Conservation (phyloP, 2,113 vertebrate species). For the Crotophaga sulcirostris region DNA sequence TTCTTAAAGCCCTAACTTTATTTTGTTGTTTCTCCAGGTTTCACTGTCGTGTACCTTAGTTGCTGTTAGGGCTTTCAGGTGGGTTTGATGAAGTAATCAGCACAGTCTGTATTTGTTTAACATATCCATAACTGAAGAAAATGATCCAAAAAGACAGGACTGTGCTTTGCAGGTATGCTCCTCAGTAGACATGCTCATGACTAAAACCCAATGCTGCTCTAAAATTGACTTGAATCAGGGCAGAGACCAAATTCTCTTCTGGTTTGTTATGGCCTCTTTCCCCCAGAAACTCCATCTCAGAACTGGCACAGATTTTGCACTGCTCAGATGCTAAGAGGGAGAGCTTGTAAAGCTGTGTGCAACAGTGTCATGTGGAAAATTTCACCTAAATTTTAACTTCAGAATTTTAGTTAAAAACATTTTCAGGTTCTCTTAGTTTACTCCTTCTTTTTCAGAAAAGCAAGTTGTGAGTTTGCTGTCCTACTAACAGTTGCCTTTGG, state of each 20-base stretch:
- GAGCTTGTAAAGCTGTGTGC: not conserved
- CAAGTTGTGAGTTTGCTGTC: not conserved
- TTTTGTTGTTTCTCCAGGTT: not conserved
- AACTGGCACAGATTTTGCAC: not conserved
- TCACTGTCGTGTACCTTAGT: fast-evolving
- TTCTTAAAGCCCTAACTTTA: not conserved
- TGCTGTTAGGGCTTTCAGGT: not conserved
- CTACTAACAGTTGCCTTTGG: not conserved
- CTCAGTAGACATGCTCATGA: not conserved
- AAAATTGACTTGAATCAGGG: not conserved
- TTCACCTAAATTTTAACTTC: not conserved
- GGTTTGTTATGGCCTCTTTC: not conserved
- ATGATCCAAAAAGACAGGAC: not conserved
- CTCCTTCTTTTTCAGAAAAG: not conserved
- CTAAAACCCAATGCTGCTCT: not conserved
- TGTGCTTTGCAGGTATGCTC: not conserved
- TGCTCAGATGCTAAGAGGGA: not conserved
- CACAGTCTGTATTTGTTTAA: not conserved
- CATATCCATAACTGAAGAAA: not conserved
- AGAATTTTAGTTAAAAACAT: not conserved
- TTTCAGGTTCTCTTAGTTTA: not conserved
- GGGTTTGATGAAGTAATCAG: not conserved
- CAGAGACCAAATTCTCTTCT: not conserved
- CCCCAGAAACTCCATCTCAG: not conserved
- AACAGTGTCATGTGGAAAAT: not conserved